Evolutionary conservation across 2,888 invertebrate species (phyloP).

Genomic region (Zygothrica quintamaculata): DNA sequence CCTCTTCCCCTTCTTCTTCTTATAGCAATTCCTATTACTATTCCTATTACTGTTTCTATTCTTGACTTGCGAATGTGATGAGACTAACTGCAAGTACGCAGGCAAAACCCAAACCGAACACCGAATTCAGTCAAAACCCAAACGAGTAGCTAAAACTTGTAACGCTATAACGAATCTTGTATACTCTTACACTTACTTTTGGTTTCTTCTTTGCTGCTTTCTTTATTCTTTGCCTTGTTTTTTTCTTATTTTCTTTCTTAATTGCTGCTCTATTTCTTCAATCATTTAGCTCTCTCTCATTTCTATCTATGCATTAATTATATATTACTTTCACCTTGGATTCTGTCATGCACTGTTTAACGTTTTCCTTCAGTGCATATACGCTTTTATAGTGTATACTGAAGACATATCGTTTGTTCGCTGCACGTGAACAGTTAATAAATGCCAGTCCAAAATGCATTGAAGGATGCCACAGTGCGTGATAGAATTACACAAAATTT

Average conservation of each 20-base stretch:
- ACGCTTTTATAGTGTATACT: constrained; percentile 16
- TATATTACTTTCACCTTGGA: background rate
- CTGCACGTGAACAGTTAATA: constrained; percentile 76
- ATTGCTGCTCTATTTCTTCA: too few species aligned
- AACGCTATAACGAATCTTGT: background rate
- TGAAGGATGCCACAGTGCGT: constrained; percentile 65
- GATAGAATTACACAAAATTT: constrained; percentile 58
- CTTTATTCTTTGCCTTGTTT: background rate
- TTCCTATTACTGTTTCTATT: constrained; percentile 2
- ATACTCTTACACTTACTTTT: constrained; percentile 26
- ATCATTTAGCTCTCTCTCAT: background rate
- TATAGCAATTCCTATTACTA: background rate
- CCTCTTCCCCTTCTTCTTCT: background rate
- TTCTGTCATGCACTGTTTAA: background rate
- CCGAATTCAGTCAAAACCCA: constrained; percentile 12
- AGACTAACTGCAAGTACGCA: constrained; percentile 23
- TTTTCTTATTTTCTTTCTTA: background rate
- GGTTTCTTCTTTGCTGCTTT: background rate
- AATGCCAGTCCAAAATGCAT: constrained; percentile 68
- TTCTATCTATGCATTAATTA: too few species aligned
- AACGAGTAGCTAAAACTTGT: constrained; percentile 5
- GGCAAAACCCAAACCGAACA: constrained; percentile 1
- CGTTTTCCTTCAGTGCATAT: background rate
- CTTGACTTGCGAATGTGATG: constrained; percentile 40
- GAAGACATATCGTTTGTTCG: constrained; percentile 55